Evolutionary conservation across 2,797 vertebrate species (phyloP), one percentile per base, ranked within the genome.

Genomic region (Sternarchorhynchus goeldii): DNA sequence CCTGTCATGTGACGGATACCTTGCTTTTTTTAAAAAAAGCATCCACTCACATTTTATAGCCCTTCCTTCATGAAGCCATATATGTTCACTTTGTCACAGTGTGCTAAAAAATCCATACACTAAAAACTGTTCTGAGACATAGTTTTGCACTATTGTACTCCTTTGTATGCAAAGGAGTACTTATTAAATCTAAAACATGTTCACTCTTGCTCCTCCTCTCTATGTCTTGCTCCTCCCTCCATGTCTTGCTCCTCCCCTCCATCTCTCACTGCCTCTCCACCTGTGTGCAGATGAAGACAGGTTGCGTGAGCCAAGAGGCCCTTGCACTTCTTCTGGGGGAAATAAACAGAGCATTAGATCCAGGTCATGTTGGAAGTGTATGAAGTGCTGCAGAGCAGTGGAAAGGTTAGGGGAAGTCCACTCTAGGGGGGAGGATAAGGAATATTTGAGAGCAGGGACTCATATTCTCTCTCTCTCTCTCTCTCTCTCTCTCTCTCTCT

Each of bases 261-360:
- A 12, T 45, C 21, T 69, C 45, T 75, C 16, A 29, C 73, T 64
- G 65, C 65, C 45, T 73, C 66, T 82, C 75, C 86, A 87, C 83
- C 86, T 89, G 84, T 80, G 81, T 81, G 77, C 64, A 85, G 83
- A 88, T 88, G 73, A 87, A 88, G 85, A 88, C 57, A 74, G 83
- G 81, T 89, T 90, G 86, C 78, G 77, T 90, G 87, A 90, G 88
- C 82, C 59, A 77, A 85, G 79, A 69, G 79, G 79, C 82, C 85
- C 83, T 86, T 81, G 85, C 84, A 59, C 80, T 75, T 88, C 87
- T 91, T 89, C 83, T 45, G 85, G 84, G 87, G 85, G 82, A 87
- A 87, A 90, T 91, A 91, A 93, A 89, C 89, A 89, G 83, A 66
- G 75, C 85, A 90, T 91, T 90, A 87, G 89, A 89, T 92, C 87